Evolutionary conservation across 1,140 invertebrate species (phyloP).

Genomic region (Neotoxoptera formosana): DNA sequence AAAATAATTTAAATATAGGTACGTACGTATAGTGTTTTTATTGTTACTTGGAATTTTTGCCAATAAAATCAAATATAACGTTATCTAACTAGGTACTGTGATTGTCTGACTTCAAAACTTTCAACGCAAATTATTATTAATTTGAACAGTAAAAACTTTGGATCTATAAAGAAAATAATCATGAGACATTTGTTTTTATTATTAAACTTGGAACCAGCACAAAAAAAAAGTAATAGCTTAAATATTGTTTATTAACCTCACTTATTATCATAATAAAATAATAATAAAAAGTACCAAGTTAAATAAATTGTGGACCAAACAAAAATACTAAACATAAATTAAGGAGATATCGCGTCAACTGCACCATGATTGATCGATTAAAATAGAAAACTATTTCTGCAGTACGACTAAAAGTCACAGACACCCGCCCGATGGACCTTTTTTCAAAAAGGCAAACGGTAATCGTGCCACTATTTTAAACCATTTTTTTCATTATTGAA

Average conservation of each 20-base stretch:
- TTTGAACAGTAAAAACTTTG: not conserved
- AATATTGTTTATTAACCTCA: not conserved
- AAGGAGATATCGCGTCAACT: not conserved
- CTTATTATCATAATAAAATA: not conserved
- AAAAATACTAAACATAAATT: not conserved
- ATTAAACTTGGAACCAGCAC: conserved; percentile 7
- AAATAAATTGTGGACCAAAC: not conserved
- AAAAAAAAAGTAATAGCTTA: not conserved
- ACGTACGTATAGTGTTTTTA: not conserved
- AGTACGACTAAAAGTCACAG: not conserved
- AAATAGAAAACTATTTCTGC: not conserved
- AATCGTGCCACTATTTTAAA: too few relatives aligned
- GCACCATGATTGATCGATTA: not conserved
- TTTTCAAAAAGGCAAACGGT: too few relatives aligned
- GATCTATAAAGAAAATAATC: conserved; percentile 24
- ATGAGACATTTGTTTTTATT: not conserved
- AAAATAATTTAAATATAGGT: conserved; percentile 9
- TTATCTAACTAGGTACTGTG: not conserved
- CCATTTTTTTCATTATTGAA: too few relatives aligned
- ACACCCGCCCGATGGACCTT: not conserved
- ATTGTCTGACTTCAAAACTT: not conserved
- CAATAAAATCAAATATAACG: conserved; percentile 14
- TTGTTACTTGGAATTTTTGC: not conserved
- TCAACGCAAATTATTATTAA: conserved; percentile 7
- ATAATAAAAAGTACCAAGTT: not conserved